Evolutionary conservation across 2,797 vertebrate genomes (phyloP), one percentile per base, ranked within the genome.

Genomic region (Agapornis canus): DNA sequence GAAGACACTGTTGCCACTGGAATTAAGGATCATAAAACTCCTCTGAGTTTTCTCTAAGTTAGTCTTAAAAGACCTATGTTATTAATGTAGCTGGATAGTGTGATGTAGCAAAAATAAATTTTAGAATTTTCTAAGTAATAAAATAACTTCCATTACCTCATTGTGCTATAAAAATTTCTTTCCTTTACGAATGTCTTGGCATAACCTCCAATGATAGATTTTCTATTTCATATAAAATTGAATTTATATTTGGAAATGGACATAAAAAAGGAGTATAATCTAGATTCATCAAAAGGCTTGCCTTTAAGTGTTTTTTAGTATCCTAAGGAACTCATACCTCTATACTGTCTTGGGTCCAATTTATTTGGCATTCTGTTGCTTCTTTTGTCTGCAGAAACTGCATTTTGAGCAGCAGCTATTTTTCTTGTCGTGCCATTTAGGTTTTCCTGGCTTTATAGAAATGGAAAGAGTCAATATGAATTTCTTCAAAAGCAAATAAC

Each of bases 221-320:
- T 57, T 22, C 45, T 81, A 14, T 73, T 86, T 79, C 5, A 0
- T 45, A 56, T 48, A 32, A 11, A 85, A 43, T 20, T 73, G 11
- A 59, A 73, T 70, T 70, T 87, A 51, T 22, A 49, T 59, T 59
- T 72, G 78, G 42, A 69, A 93, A 52, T 2, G 72, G 11, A 22
- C 3, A 45, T 35, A 0, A 11, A 60, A 65, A 35, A 60, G 10
- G 0, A 56, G 11, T 49, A n/a, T 59, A 39, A 69, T 35, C 0
- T 5, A 57, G 18, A 60, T 71, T 91, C 47, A 57, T 39, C 21
- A 43, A 37, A 72, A 75, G 27, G 2, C 16, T 86, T 87, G 32
- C 48, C 51, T 71, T 2, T 39, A 64, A 48, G 23, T 63, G 14
- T 85, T 80, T 68, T 29, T 11, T 1, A 5, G 9, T 35, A 42